Percentiles rank a stretch among this genome's conserved stretches.
phyloP scores from a whole-genome alignment of 2,888 invertebrate genomes.

The Sialis fuliginosa region DNA sequence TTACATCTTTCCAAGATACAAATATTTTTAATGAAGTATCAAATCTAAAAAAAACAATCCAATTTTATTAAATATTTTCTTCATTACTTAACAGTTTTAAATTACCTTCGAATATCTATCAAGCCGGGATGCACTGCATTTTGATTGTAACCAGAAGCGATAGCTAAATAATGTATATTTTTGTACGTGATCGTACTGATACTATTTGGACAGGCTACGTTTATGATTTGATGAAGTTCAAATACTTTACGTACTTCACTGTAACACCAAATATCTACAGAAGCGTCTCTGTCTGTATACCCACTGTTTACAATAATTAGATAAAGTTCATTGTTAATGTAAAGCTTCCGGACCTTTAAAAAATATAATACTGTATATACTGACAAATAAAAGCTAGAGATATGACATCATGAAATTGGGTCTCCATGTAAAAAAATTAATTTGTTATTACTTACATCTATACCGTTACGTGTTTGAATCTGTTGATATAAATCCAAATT shows the following conservation, averaged over 20 bases:
- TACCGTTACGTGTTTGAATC: not conserved
- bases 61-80: not conserved
- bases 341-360: slow-evolving; percentile 12
- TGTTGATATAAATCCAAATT: slow-evolving; percentile 1
- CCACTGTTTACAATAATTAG: slow-evolving; percentile 12
- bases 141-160: slow-evolving; percentile 17
- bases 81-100: not conserved
- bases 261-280: slow-evolving; percentile 16
- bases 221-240: slow-evolving; percentile 14
- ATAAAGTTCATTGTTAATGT: slow-evolving; percentile 11
- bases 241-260: slow-evolving; percentile 10
- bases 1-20: slow-evolving; percentile 21
- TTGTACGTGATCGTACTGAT: slow-evolving; percentile 15
- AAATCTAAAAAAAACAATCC: slow-evolving; percentile 14
- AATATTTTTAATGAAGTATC: slow-evolving; percentile 15
- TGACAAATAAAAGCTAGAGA: too few species aligned
- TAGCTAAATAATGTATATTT: slow-evolving; percentile 17
- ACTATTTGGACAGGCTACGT: slow-evolving; percentile 16
- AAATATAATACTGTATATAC: not conserved
- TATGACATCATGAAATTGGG: too few species aligned
- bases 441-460: slow-evolving; percentile 2
- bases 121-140: slow-evolving; percentile 18
- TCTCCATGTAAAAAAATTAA: too few species aligned
- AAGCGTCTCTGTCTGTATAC: slow-evolving; percentile 10
- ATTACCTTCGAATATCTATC: slow-evolving; percentile 19